Evolutionary conservation across 2,888 invertebrate species (phyloP).

Genomic region (Cryptus armator): DNA sequence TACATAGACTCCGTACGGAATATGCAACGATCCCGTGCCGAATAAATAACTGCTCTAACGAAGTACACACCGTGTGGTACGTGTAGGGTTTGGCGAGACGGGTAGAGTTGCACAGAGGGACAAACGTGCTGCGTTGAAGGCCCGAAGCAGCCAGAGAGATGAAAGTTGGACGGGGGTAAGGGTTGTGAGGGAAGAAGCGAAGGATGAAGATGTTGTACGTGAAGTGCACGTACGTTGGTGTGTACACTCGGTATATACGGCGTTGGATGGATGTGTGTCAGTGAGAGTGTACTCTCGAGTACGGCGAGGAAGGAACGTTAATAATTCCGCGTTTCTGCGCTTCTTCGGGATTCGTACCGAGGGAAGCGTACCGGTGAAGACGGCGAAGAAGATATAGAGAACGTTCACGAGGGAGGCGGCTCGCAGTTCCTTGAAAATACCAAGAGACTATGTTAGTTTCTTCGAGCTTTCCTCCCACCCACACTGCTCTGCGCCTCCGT

Average conservation of each 20-base stretch:
- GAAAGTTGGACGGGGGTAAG: slow-evolving; percentile 10
- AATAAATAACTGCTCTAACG: slow-evolving; percentile 72
- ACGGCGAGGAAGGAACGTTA: slow-evolving; percentile 52
- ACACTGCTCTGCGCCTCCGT: not conserved
- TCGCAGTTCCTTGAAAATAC: slow-evolving; percentile 50
- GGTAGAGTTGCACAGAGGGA: slow-evolving; percentile 27
- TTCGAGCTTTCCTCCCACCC: slow-evolving; percentile 24
- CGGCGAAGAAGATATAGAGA: slow-evolving; percentile 17
- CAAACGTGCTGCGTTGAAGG: slow-evolving; percentile 39
- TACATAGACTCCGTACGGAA: slow-evolving; percentile 59
- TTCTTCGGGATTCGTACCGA: slow-evolving; percentile 48
- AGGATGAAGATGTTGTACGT: slow-evolving; percentile 38
- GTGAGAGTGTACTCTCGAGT: slow-evolving; percentile 55
- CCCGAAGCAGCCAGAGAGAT: not conserved
- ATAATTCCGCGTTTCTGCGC: slow-evolving; percentile 58
- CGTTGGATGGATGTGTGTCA: slow-evolving; percentile 31
- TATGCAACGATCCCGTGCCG: slow-evolving; percentile 70
- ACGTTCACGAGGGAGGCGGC: not conserved
- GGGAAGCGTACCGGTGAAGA: slow-evolving; percentile 15
- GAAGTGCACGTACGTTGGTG: slow-evolving; percentile 29
- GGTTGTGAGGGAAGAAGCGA: slow-evolving; percentile 7
- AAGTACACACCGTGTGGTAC: slow-evolving; percentile 66
- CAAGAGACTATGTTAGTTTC: slow-evolving; percentile 64
- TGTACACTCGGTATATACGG: not conserved
- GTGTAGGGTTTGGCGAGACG: slow-evolving; percentile 35